These are phyloP conservation scores for Vombatus ursinus DNA, from an alignment of 2,113 vertebrate species.

Conservation along the genomic window DNA sequence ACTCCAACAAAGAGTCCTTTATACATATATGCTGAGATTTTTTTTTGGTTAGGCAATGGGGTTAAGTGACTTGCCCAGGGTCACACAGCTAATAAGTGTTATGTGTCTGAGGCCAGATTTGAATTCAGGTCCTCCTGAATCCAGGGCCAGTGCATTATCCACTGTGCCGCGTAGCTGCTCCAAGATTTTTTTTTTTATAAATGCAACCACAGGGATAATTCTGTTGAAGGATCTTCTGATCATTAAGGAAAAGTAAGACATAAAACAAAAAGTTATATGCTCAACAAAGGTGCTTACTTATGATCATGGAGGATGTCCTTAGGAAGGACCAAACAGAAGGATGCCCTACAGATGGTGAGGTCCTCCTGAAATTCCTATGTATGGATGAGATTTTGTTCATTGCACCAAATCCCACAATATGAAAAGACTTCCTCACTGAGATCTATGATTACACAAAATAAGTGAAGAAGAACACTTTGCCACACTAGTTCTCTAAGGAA, in stretches of 20 bases:
- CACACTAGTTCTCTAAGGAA: background rate
- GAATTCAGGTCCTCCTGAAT: no score
- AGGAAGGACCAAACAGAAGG: background rate
- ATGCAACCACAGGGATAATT: background rate
- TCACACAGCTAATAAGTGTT: no score
- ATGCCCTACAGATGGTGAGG: background rate
- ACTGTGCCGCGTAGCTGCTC: no score
- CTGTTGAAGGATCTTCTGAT: background rate
- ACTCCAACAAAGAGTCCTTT: no score
- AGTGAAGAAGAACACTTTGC: background rate
- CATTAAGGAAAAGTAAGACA: no score
- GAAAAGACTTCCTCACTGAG: background rate
- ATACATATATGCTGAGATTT: background rate
- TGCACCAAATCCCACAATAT: background rate
- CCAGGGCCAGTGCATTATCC: no score
- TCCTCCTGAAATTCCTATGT: background rate
- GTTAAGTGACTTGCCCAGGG: no score
- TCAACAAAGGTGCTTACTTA: background rate
- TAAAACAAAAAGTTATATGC: background rate
- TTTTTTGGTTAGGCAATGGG: no score
- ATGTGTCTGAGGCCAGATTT: no score
- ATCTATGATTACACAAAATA: background rate
- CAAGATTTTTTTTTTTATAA: background rate
- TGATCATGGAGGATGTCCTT: background rate
- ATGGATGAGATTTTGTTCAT: background rate